A percentile compares a stretch with the other conserved stretches of the same genome.
These are phyloP conservation scores for Patiria miniata DNA, from an alignment of 35 echinoderm and acorn worm species.

Conservation along the genomic window DNA sequence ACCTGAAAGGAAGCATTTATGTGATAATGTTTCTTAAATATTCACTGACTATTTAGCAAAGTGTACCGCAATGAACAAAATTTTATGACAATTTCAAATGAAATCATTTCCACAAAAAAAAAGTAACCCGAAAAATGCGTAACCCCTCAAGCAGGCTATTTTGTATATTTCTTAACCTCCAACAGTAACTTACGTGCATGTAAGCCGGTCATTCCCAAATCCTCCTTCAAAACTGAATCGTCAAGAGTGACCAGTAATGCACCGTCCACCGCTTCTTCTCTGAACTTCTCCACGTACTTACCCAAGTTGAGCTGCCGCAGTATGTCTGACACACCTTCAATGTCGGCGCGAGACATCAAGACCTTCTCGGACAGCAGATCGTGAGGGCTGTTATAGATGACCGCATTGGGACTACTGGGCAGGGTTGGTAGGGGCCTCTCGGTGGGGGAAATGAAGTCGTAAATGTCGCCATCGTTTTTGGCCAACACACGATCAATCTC, in stretches of 20 bases:
- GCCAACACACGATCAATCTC: slow-evolving; percentile 15
- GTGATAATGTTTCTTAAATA: too few species aligned
- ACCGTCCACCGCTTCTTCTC: slow-evolving; percentile 58
- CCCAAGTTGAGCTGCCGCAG: slow-evolving; percentile 33
- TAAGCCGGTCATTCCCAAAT: slow-evolving; percentile 62
- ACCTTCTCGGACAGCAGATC: neutral
- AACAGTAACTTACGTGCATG: slow-evolving; percentile 56
- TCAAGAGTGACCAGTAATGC: slow-evolving; percentile 46
- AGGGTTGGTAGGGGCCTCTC: neutral
- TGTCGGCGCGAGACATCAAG: neutral
- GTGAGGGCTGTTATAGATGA: slow-evolving; percentile 17
- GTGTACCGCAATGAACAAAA: too few species aligned
- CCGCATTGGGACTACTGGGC: neutral
- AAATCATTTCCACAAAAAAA: too few species aligned
- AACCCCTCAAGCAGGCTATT: neutral
- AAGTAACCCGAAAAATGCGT: too few species aligned
- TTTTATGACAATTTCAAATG: too few species aligned
- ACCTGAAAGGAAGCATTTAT: too few species aligned
- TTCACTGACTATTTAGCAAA: too few species aligned
- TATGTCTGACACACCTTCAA: slow-evolving; percentile 12
- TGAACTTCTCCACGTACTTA: slow-evolving; percentile 51
- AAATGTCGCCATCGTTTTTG: neutral
- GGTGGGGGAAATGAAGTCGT: neutral
- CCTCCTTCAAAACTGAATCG: slow-evolving; percentile 50
- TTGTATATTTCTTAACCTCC: neutral